Evolutionary conservation across 2,113 vertebrate species (phyloP), one percentile per base, ranked within the genome.

Genomic region (Penelope pileata): DNA sequence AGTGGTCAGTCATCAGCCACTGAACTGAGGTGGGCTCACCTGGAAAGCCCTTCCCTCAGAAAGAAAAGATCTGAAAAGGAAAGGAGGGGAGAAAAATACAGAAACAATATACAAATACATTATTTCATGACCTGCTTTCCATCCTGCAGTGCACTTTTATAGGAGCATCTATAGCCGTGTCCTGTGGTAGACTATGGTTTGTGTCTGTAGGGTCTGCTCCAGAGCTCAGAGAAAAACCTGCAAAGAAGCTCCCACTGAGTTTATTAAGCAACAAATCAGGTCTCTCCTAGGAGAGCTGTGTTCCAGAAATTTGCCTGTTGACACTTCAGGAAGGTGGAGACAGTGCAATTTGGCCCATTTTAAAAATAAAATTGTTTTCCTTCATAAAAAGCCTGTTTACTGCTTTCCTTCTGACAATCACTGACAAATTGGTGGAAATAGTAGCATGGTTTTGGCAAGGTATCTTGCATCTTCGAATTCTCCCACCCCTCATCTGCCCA

Each of bases 401-500:
- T 75, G 76, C 64, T 92, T 95, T 68, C 32, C 58, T 96, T 86
- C 70, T 92, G 68, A 73, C 42, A 93, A 74, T 64, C 10, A 8
- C 8, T 68, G 75, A 90, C 47, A 86, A 83, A 29, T 56, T 81
- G 56, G 9, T 93, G 43, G 62, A 62, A 92, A 58, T 81, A 82
- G 60, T 80, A 51, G 70, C 51, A 83, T 34, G 42, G 9, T 74
- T 96, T 91, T 92, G 88, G 75, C 81, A 56, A 45, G 17, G 42
- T 83, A 59, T 21, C 3, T 83, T 83, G 3, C 29, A 91, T 93
- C 78, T 85, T 80, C 59, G 80, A 53, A 47, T 93, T 95, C 63
- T 94, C 59, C 75, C 64, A 95, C 79, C n/a, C 24, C 59, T 96
- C 79, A 77, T 95, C 85, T 89, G 60, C 85, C 79, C 70, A 87